Conservation (phyloP, 92 coral and sea anemone genomes). For the Porites evermanni region DNA sequence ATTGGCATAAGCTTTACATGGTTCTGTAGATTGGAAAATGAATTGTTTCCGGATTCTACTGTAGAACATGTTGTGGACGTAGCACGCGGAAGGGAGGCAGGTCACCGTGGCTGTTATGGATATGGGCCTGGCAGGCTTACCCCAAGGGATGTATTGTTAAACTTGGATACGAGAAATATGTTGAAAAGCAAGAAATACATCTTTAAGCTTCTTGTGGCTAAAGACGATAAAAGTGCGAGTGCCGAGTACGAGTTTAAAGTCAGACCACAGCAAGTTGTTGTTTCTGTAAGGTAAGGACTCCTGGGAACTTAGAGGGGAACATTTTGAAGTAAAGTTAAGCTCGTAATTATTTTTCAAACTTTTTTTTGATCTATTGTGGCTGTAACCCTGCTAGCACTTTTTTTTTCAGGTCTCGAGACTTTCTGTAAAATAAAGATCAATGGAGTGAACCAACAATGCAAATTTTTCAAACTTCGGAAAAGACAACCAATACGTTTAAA, state of each 20-base stretch:
- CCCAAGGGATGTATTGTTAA: slow-evolving; percentile 28
- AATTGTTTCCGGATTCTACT: slow-evolving; percentile 37
- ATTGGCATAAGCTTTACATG: slow-evolving; percentile 49
- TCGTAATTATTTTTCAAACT: no score
- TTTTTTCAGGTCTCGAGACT: no score
- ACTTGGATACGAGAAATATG: slow-evolving; percentile 53
- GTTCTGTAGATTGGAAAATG: slow-evolving; percentile 61
- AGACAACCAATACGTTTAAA: no score
- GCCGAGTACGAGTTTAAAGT: slow-evolving; percentile 46
- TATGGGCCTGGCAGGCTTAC: slow-evolving; percentile 76
- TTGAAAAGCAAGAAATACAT: slow-evolving; percentile 61
- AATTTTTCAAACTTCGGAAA: no score
- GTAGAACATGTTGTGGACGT: slow-evolving; percentile 47
- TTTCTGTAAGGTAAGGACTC: slow-evolving; percentile 63
- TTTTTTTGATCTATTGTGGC: no score
- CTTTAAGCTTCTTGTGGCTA: slow-evolving; percentile 60
- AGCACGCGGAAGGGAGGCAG: slow-evolving; percentile 47
- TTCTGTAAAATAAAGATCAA: no score
- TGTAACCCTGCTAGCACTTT: no score
- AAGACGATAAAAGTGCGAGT: slow-evolving; percentile 56
- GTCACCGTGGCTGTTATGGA: slow-evolving; percentile 75
- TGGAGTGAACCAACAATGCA: no score
- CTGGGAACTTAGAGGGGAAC: no score
- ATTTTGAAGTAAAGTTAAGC: no score
- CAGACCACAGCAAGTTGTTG: slow-evolving; percentile 46